Percentiles rank a stretch among this genome's conserved stretches.
phyloP scores from a whole-genome alignment of 2,113 vertebrate genomes.

The Abramis brama region DNA sequence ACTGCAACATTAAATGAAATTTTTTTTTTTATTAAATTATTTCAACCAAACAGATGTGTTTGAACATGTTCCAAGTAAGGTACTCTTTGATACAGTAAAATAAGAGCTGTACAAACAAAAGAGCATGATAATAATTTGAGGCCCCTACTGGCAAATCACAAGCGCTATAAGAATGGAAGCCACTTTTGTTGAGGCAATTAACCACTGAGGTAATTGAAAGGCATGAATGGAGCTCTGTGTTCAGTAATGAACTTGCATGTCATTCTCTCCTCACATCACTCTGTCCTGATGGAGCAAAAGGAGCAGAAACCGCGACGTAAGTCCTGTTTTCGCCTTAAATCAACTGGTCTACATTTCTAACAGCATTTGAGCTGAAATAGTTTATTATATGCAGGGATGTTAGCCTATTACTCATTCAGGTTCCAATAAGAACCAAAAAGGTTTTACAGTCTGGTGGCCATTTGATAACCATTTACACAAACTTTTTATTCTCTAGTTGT shows the following conservation, averaged over 20 bases:
- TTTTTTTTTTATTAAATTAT: too few species aligned
- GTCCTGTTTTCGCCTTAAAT: not conserved
- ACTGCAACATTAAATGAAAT: too few species aligned
- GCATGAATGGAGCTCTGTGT: constrained; percentile 42
- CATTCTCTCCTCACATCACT: constrained; percentile 18
- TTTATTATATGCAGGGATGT: not conserved
- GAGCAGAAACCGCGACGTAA: constrained; percentile 26
- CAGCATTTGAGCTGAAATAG: not conserved
- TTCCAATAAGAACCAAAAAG: not conserved
- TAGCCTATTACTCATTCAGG: not conserved
- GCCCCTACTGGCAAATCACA: not conserved
- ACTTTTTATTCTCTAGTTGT: not conserved
- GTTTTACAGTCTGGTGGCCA: not conserved
- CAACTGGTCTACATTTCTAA: not conserved
- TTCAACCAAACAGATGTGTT: not conserved
- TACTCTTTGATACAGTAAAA: not conserved
- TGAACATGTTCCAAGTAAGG: too few species aligned
- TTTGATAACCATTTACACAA: not conserved
- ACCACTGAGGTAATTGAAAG: constrained; percentile 35
- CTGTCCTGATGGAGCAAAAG: constrained; percentile 15
- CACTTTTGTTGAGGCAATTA: constrained; percentile 41
- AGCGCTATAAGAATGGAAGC: not conserved
- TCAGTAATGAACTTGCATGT: constrained; percentile 36
- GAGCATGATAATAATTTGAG: not conserved
- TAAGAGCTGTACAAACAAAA: not conserved